A percentile compares a stretch with the other conserved stretches of the same genome.
Evolutionary conservation across 2,113 vertebrate genomes (phyloP).

Genomic region (Prionailurus viverrinus): DNA sequence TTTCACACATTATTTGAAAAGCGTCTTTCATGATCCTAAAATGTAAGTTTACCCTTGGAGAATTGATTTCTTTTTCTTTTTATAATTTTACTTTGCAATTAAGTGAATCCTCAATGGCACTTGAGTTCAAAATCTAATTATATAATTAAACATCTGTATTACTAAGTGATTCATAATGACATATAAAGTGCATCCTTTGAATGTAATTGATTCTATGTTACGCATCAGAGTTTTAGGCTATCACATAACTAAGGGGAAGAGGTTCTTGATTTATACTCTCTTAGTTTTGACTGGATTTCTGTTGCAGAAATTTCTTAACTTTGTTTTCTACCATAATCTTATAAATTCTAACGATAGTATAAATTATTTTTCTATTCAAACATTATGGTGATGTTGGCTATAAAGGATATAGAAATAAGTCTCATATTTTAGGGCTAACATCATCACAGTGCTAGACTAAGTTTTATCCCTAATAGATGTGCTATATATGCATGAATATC

Average conservation of each 20-base stretch:
- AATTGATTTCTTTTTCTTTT: constrained; percentile 68
- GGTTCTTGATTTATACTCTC: not conserved
- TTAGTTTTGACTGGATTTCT: not conserved
- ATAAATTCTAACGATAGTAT: not conserved
- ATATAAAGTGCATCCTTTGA: constrained; percentile 74
- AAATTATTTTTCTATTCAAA: not conserved
- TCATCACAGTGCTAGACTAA: not conserved
- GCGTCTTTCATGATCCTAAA: constrained; percentile 24
- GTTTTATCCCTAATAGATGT: not conserved
- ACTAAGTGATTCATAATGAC: constrained; percentile 78
- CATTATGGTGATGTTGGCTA: not conserved
- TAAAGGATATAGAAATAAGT: not conserved
- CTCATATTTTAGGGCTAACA: not conserved
- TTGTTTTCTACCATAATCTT: not conserved
- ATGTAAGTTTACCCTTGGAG: constrained; percentile 75
- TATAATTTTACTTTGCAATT: constrained; percentile 78
- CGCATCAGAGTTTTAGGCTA: constrained; percentile 44
- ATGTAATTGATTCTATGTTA: constrained; percentile 56
- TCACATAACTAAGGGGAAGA: not conserved
- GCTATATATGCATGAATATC: too few relatives aligned
- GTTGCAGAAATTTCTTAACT: not conserved
- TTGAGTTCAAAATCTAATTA: constrained; percentile 82
- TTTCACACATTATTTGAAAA: constrained; percentile 68
- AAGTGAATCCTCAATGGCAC: constrained; percentile 80
- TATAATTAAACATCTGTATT: constrained; percentile 81